These are phyloP conservation scores for Nymphalis urticae DNA, from an alignment of 2,888 invertebrate species.

Conservation along the genomic window DNA sequence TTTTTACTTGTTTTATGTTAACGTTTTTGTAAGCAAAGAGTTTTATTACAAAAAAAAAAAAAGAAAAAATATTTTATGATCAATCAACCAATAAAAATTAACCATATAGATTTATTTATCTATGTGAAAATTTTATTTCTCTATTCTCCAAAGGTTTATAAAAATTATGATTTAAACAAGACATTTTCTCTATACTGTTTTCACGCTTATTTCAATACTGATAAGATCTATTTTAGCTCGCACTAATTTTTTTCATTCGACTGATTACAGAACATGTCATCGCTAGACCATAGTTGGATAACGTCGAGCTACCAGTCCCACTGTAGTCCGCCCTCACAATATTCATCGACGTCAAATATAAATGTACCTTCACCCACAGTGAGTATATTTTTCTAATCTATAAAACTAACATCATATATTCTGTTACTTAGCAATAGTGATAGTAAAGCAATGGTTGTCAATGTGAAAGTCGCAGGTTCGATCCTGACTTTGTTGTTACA, in stretches of 20 bases:
- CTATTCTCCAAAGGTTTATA: no score
- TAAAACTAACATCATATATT: no score
- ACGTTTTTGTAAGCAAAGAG: background rate
- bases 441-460: no score
- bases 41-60: no score
- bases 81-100: background rate
- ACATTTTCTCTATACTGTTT: conserved; percentile 7
- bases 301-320: conserved; percentile 79
- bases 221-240: background rate
- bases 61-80: no score
- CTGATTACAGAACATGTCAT: conserved; percentile 74
- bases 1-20: background rate
- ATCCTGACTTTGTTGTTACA: no score
- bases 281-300: conserved; percentile 85
- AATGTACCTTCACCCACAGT: conserved; percentile 84
- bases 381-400: conserved; percentile 51
- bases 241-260: conserved; percentile 1
- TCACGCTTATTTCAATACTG: conserved; percentile 15
- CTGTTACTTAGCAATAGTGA: no score
- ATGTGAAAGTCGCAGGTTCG: no score
- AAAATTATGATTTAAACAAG: conserved; percentile 19
- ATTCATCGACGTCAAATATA: conserved; percentile 79
- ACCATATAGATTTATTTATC: no score
- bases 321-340: conserved; percentile 80
- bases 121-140: no score